Evolutionary conservation across 2,888 invertebrate genomes (phyloP), one percentile per base, ranked within the genome.

Genomic region (Xanthia togata): DNA sequence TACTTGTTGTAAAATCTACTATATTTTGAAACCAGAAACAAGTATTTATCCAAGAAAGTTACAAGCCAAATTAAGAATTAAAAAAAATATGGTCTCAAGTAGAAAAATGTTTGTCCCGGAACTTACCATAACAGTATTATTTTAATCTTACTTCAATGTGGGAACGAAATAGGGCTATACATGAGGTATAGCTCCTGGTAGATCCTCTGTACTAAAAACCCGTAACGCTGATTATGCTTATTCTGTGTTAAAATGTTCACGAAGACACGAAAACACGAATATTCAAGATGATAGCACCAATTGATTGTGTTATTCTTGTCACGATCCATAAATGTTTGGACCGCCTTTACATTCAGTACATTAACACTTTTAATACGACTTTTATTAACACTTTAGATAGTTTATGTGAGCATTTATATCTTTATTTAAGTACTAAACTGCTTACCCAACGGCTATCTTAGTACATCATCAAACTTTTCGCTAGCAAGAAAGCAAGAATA

Each of bases 391-490:
- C 68, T 68, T 59, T 35, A n/a, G 4, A n/a, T 20, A 35, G n/a
- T 68, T n/a, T 68, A 20, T 59, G 35, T 70, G 57, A 17, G n/a
- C n/a, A 44, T 68, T 38, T 38, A 57, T 57, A 68, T 68, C 35
- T 68, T 59, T 59, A 59, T 68, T 68, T 35, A n/a, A 35, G 68
- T 38, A 8, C 12, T 68, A 6, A 68, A 68, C 17, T n/a, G 35
- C 55, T 53, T 55, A 17, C 55, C 17, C 35, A 57, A 35, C 12
- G 68, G 12, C 35, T 17, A 57, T 35, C n/a, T 35, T 68, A 1
- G 12, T n/a, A 59, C 20, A n/a, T 8, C n/a, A 55, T n/a, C n/a
- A 20, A 12, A 17, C 0, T 57, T 35, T 57, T 20, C 0, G 11
- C 0, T 20, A 68, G n/a, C n/a, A 64, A 64, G 2, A 3, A 38